phyloP scores from a whole-genome alignment of 2,888 invertebrate genomes.

The Dicycla oo region DNA sequence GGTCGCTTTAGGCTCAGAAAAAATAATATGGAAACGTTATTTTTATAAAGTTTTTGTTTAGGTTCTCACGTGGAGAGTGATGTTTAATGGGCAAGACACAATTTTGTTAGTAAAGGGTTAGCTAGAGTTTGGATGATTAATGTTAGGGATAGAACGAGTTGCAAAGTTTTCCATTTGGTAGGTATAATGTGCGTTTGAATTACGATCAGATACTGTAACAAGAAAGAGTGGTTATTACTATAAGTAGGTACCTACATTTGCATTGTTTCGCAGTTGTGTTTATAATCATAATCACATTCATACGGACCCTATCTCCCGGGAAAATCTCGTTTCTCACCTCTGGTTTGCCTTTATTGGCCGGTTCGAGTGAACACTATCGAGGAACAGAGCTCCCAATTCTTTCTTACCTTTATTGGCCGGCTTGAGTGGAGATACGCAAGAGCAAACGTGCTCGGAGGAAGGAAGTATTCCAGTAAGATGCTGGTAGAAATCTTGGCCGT shows the following conservation, averaged over 20 bases:
- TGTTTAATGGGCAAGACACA: conserved; percentile 13
- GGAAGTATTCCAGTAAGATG: too few species aligned
- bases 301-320: too few species aligned
- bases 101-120: neutral
- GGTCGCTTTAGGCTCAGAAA: conserved; percentile 42
- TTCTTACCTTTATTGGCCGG: too few species aligned
- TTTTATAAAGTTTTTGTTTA: conserved; percentile 25
- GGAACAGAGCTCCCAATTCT: too few species aligned
- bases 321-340: too few species aligned
- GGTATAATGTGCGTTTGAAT: neutral
- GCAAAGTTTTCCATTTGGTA: neutral
- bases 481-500: too few species aligned
- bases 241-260: neutral
- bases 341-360: too few species aligned
- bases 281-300: too few species aligned
- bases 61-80: conserved; percentile 32
- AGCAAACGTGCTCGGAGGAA: too few species aligned
- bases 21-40: conserved; percentile 14
- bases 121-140: neutral
- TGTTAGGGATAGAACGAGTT: neutral
- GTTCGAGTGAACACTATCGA: too few species aligned
- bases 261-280: neutral
- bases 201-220: neutral
- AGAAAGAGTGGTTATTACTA: neutral
- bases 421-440: too few species aligned